Percentiles rank a stretch among this genome's conserved stretches.
These are phyloP conservation scores for Mesoclemmys tuberculata DNA, from an alignment of 2,113 vertebrate genomes.

Conservation along the genomic window DNA sequence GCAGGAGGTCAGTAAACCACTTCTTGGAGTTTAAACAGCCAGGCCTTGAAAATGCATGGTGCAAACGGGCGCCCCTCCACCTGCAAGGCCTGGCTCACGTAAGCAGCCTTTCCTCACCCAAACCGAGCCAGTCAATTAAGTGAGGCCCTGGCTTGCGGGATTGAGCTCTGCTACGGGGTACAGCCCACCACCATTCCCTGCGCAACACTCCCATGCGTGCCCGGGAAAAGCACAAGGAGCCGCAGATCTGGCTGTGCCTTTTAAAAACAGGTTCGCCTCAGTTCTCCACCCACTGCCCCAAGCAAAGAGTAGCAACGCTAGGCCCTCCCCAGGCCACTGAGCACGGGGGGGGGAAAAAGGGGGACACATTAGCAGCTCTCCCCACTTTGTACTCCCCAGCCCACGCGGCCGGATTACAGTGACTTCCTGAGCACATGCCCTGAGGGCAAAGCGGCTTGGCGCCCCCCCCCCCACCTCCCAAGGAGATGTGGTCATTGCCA, in stretches of 20 bases:
- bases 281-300: neutral
- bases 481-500: neutral
- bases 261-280: neutral
- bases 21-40: neutral
- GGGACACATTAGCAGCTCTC: neutral
- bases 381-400: constrained; percentile 48
- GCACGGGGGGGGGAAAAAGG: neutral
- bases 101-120: neutral
- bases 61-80: neutral
- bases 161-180: neutral
- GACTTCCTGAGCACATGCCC: neutral
- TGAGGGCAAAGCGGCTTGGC: neutral
- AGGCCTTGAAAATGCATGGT: neutral
- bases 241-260: neutral
- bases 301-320: neutral
- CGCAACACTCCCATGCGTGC: neutral
- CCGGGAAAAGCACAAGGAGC: neutral
- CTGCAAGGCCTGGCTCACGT: neutral
- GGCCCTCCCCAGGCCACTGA: neutral
- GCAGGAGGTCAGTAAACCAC: neutral
- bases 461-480: neutral
- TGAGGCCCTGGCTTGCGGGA: neutral
- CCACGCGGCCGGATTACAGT: neutral
- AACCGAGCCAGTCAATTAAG: neutral
- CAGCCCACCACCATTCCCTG: too few species aligned